These are phyloP conservation scores for Hyalella azteca DNA, from an alignment of 2,888 invertebrate genomes.

Conservation along the genomic window DNA sequence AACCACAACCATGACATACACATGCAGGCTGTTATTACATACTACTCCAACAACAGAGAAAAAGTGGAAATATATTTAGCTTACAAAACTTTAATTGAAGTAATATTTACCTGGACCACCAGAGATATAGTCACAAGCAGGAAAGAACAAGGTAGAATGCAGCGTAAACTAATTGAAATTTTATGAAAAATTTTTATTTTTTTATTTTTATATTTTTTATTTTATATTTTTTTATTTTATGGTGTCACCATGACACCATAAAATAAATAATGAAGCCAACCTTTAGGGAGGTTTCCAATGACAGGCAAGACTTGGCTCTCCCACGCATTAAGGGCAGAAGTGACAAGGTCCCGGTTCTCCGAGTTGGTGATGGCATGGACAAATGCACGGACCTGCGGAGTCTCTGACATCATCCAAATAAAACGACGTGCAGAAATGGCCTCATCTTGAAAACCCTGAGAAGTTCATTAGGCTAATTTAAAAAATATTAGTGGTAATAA, in stretches of 20 bases:
- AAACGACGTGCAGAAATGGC: constrained; percentile 64
- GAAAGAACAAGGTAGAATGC: too few species aligned
- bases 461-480: neutral
- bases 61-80: too few species aligned
- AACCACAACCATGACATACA: too few species aligned
- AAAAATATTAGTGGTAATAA: neutral
- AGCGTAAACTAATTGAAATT: too few species aligned
- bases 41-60: too few species aligned
- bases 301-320: constrained; percentile 63
- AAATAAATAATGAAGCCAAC: neutral
- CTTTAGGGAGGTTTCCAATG: neutral
- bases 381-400: constrained; percentile 68
- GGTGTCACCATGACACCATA: neutral
- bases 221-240: neutral
- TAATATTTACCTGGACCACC: too few species aligned
- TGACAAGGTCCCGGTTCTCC: constrained; percentile 71
- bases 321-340: constrained; percentile 69
- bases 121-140: too few species aligned
- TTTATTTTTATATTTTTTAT: neutral
- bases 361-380: constrained; percentile 72
- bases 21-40: too few species aligned
- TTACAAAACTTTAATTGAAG: too few species aligned
- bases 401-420: constrained; percentile 73
- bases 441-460: neutral
- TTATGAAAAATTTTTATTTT: neutral